A percentile compares a stretch with the other conserved stretches of the same genome.
Conservation (phyloP, 2,797 vertebrate species). For the Tauraco hartlaubi region DNA sequence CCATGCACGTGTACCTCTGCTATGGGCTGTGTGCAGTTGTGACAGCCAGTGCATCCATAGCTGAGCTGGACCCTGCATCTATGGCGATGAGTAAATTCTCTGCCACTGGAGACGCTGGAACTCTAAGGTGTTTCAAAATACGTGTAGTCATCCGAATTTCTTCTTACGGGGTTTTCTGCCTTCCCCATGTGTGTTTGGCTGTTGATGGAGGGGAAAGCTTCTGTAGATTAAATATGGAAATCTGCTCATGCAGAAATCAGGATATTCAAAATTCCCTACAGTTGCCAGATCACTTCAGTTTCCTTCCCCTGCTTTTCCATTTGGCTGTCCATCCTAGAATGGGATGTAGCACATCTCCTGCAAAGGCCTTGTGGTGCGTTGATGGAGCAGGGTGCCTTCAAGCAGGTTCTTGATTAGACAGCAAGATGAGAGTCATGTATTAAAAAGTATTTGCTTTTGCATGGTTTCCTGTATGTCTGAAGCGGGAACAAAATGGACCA, state of each 20-base stretch:
- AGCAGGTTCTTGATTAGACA: not conserved
- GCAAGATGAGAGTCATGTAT: rapidly evolving
- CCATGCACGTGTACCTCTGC: rapidly evolving
- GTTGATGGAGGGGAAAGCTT: not conserved
- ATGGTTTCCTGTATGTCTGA: not conserved
- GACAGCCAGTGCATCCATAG: not conserved
- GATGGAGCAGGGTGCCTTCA: not conserved
- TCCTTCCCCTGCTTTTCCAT: not conserved
- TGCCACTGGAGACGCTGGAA: not conserved
- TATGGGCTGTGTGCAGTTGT: rapidly evolving
- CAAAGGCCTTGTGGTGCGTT: not conserved
- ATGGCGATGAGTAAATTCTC: not conserved
- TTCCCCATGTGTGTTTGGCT: not conserved
- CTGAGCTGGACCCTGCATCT: not conserved
- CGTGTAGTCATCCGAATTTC: not conserved
- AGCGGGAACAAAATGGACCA: not conserved
- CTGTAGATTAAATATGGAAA: not conserved
- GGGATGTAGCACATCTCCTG: not conserved
- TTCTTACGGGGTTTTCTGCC: not conserved
- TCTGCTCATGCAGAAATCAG: not conserved
- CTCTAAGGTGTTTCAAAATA: not conserved
- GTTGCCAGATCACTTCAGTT: not conserved
- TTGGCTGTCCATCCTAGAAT: not conserved
- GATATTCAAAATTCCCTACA: not conserved
- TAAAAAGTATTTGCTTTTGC: not conserved